A percentile compares a stretch with the other conserved stretches of the same genome.
Conservation (phyloP, 2,113 vertebrate genomes). For the Aegithalos caudatus region DNA sequence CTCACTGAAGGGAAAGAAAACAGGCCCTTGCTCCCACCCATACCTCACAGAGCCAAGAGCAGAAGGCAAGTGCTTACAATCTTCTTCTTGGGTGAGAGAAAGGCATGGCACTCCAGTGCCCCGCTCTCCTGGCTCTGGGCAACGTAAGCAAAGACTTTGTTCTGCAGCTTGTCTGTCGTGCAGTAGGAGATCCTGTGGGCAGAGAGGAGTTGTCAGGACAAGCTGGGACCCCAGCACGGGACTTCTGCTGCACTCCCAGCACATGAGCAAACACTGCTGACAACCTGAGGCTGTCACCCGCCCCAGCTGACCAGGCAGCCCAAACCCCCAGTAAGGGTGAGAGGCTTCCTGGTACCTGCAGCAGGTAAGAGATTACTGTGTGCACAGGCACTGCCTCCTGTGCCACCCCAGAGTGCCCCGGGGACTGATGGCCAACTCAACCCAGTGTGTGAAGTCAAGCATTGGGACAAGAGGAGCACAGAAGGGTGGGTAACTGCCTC, state of each 20-base stretch:
- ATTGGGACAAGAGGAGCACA: neutral
- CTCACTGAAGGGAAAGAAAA: neutral
- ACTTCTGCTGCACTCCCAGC: neutral
- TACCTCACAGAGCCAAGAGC: neutral
- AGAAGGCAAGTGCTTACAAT: constrained; percentile 75
- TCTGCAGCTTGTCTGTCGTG: constrained; percentile 91
- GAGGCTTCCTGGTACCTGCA: neutral
- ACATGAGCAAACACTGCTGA: neutral
- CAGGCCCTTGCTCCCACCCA: neutral
- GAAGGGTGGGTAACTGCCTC: neutral
- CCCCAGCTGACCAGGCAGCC: neutral
- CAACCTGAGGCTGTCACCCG: neutral
- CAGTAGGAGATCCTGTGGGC: constrained; percentile 88
- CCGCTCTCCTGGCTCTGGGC: constrained; percentile 86
- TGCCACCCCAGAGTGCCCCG: neutral
- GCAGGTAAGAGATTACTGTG: neutral
- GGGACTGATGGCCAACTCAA: neutral
- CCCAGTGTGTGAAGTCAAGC: neutral
- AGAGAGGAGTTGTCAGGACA: neutral
- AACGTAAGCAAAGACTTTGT: constrained; percentile 91
- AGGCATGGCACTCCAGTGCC: constrained; percentile 88
- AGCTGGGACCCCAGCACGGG: fast-evolving
- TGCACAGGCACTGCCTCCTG: neutral
- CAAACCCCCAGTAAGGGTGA: neutral
- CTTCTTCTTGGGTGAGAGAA: constrained; percentile 91